phyloP scores from a whole-genome alignment of 1,140 invertebrate species.

The Hirudo medicinalis region DNA sequence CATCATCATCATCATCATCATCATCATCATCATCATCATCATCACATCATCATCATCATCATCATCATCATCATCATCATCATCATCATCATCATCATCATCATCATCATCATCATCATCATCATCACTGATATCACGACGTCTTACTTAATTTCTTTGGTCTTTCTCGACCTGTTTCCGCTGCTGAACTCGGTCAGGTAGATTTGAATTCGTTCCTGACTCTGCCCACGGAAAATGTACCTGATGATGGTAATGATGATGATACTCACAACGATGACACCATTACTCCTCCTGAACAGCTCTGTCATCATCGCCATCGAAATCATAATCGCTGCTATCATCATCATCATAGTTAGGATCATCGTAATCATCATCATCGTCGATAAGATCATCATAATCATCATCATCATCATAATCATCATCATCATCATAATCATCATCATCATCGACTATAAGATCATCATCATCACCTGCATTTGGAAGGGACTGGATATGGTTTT shows the following conservation, averaged over 20 bases:
- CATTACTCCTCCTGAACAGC: neutral
- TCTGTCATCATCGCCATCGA: neutral
- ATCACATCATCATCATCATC: conserved; percentile 18
- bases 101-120: conserved; percentile 16
- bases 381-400: conserved; percentile 1
- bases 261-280: no score
- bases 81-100: conserved; percentile 19
- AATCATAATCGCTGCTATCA: neutral
- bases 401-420: conserved; percentile 12
- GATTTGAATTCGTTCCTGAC: conserved; percentile 66
- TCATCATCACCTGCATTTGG: conserved; percentile 51
- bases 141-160: neutral
- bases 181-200: conserved; percentile 66
- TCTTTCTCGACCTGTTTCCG: conserved; percentile 41
- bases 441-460: conserved; percentile 7
- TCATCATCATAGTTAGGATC: conserved; percentile 9
- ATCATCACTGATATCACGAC: neutral
- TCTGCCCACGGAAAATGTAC: conserved; percentile 75
- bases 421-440: conserved; percentile 15
- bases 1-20: conserved; percentile 15
- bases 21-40: conserved; percentile 15
- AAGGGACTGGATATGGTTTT: conserved; percentile 71
- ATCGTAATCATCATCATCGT: conserved; percentile 12
- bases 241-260: conserved; percentile 39
- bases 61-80: conserved; percentile 20